Evolutionary conservation across 2,888 invertebrate species (phyloP), one percentile per base, ranked within the genome.

Genomic region (Pimpla rufipes): DNA sequence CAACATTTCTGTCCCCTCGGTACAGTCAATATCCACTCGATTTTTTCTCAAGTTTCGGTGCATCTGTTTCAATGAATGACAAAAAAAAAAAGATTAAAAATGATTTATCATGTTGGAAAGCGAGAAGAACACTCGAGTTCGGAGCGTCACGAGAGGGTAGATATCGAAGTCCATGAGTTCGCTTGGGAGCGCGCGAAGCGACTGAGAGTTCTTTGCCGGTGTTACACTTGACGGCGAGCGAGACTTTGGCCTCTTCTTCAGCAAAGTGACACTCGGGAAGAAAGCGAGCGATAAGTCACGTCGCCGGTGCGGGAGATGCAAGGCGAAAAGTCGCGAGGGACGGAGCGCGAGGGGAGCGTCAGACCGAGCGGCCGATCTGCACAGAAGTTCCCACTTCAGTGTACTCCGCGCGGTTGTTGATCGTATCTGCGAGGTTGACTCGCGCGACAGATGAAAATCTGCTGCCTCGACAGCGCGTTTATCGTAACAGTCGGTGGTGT

Each of bases 261-360:
- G 29, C 16, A 73, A 82, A 74, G 64, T 78, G 82, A 79, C 79
- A 75, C 79, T 75, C 68, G 78, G 50, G 57, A 66, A 75, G 64
- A 57, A 64, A 23, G 71, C 50, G 70, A 55, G 71, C 59, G 73
- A 76, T 79, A 79, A 79, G 82, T 79, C 82, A 75, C 76, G 80
- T 83, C 45, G 16, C 45, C 45, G 16, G 37, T 40, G 64, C 13
- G 50, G 62, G 18, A 62, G 62, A 18, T 62, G 62, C 62, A 73
- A 45, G 59, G 68, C 52, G 68, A 74, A 71, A 55, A 74, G 52
- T 79, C 68, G 29, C 64, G 74, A 40, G 59, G 67, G 71, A 16
- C n/a, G 52, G 81, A 45, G 66, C 64, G 71, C n/a, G n/a, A 23
- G 52, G 52, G 52, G 81, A 45, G 66, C 64, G 71, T 29, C 10